Base-by-base conservation (phyloP, 2,113 vertebrate species). In the Arenaria interpres region DNA sequence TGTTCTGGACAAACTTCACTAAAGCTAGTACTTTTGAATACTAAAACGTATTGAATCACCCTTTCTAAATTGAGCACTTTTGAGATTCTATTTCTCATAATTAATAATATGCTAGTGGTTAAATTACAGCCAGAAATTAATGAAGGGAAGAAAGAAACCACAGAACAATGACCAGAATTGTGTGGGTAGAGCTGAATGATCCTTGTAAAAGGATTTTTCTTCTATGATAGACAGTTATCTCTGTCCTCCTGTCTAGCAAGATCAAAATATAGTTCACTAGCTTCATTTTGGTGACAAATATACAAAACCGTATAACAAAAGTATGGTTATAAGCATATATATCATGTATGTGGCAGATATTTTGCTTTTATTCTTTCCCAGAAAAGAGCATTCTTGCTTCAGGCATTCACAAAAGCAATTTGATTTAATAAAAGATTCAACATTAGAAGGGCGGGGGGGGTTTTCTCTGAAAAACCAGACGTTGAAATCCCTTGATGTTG, bases 301-400 rank as follows among this genome's bases (percentile, higher is more conserved):
- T 50, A 53, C 15, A 30, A 30, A 53, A 53, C 16, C 28, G 16
- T 72, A 15, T 15, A 67, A 63, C 7, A 45, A 10, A 64, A 89
- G 14, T 50, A 48, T 33, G 32, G 12, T 77, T 67, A 12, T 92
- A 59, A 16, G 21, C 23, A 20, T 19, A 37, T 46, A 7, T 7
- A 16, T 85, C 51, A 32, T 14, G 4, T 43, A n/a, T 14, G 51
- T 53, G 51, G 51, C 30, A 30, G 51, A 16, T 28, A 30, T 28
- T 53, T 43, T 71, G 48, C 14, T 87, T 92, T 82, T 71, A n/a
- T 74, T 77, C 23, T 85, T 91, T 96, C 68, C 51, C 23, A 39
- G 30, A 87, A 35, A 21, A 80, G 50, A 71, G 5, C 43, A 24
- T 37, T 85, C 28, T 33, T 79, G 60, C 35, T 95, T 87, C 56